A percentile compares a stretch with the other conserved stretches of the same genome.
Evolutionary conservation across 64 coral and sea anemone genomes (phyloP).

Genomic region (Porites australiensis): DNA sequence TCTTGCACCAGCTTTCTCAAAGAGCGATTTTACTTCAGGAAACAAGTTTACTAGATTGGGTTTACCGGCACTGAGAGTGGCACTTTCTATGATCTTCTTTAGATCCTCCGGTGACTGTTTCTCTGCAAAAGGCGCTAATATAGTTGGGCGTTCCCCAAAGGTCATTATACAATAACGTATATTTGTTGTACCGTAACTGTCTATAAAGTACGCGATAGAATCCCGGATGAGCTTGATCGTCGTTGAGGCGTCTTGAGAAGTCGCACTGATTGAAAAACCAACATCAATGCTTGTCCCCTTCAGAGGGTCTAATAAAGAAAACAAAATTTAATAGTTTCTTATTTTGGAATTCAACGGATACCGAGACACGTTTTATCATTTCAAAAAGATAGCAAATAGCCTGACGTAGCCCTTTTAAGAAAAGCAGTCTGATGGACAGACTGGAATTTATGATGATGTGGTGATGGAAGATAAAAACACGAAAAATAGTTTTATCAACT

Average conservation of each 20-base stretch:
- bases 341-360: too few relatives aligned
- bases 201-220: conserved; percentile 53
- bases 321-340: not conserved
- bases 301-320: conserved; percentile 50
- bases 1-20: conserved; percentile 41
- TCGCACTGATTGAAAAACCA: conserved; percentile 57
- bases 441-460: too few relatives aligned
- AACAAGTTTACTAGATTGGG: conserved; percentile 7
- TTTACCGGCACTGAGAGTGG: not conserved
- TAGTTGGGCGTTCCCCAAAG: conserved; percentile 39
- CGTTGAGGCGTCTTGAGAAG: conserved; percentile 44
- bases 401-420: too few relatives aligned
- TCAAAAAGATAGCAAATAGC: too few relatives aligned
- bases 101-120: conserved; percentile 4
- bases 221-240: conserved; percentile 48
- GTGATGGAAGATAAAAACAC: too few relatives aligned
- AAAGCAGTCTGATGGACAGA: too few relatives aligned
- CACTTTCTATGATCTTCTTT: not conserved
- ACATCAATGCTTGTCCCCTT: conserved; percentile 57
- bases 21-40: conserved; percentile 22
- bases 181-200: conserved; percentile 49
- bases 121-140: not conserved
- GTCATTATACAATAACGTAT: conserved; percentile 59
- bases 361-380: too few relatives aligned
- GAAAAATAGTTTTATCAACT: too few relatives aligned